Evolutionary conservation across 2,888 invertebrate species (phyloP), one percentile per base, ranked within the genome.

Genomic region (Xestia c-nigrum): DNA sequence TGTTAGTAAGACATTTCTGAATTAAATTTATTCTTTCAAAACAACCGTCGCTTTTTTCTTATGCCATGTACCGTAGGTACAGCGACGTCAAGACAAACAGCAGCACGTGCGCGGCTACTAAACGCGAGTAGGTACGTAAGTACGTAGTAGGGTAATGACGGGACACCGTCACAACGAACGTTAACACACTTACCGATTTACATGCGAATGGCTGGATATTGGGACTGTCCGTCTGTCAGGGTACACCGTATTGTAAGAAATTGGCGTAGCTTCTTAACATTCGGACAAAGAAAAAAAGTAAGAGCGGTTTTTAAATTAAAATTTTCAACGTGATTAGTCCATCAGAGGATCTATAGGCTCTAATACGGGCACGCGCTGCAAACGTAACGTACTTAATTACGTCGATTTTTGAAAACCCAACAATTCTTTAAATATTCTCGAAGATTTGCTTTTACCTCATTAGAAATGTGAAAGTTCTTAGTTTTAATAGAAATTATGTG

Each of bases 171-270:
- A 68, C 70, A 47, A 69, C 69, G 55, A n/a, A 86, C 90, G 88
- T 93, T 91, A 91, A 91, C 92, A 91, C 86, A 91, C 88, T 90
- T 92, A 86, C 86, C 46, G 87, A 80, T 87, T 85, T 87, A 85
- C 76, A 80, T 72, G 76, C 65, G 47, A 83, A 68, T 59, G 55
- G 59, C 69, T 80, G 46, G 38, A 40, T 76, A 24, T 59, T 64
- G 70, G 38, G 19, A 43, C 66, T 40, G 72, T 50, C 59, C 21
- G 76, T 73, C 70, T 59, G 76, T 80, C n/a, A 4, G 19, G 21
- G 16, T 6, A n/a, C 3, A 7, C 31, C 14, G 21, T 57, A 55
- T 68, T 79, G 55, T 66, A 59, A 0, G 1, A 5, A 47, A 12
- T 38, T 5, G 12, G 9, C 14, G 5, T 9, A 31, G 12, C 4